Evolutionary conservation across 35 echinoderm and acorn worm genomes (phyloP).

Genomic region (Heliocidaris erythrogramma): DNA sequence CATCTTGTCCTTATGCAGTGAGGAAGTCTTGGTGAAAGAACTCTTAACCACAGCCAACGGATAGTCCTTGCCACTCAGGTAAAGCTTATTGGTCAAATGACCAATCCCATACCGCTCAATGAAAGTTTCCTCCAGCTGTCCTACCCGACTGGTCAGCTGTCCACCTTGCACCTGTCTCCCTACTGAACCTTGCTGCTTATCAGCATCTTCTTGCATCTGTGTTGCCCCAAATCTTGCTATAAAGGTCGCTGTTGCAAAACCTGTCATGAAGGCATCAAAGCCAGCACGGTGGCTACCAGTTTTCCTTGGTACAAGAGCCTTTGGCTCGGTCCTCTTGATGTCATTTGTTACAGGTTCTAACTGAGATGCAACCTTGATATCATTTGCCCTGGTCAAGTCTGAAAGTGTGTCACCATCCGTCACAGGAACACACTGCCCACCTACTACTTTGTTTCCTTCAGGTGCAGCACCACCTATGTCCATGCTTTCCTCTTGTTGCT

Average conservation of each 20-base stretch:
- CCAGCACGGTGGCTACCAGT: constrained; percentile 84
- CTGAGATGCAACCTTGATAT: neutral
- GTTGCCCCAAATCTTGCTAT: constrained; percentile 29
- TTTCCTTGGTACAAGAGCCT: constrained; percentile 32
- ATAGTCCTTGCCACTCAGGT: constrained; percentile 78
- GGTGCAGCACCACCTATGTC: constrained; percentile 7
- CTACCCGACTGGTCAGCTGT: neutral
- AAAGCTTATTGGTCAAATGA: constrained; percentile 71
- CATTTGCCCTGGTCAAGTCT: neutral
- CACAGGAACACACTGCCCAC: neutral
- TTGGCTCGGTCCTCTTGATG: neutral
- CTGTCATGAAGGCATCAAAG: constrained; percentile 99
- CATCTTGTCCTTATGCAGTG: constrained; percentile 84
- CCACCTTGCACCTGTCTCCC: neutral
- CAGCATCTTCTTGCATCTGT: neutral
- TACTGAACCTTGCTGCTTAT: neutral
- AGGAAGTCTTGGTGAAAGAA: constrained; percentile 79
- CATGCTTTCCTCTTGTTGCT: neutral
- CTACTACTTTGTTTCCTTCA: neutral
- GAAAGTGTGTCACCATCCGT: neutral
- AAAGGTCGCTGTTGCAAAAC: constrained; percentile 78
- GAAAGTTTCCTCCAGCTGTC: neutral
- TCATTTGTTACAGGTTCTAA: neutral
- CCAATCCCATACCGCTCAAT: constrained; percentile 52
- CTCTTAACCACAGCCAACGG: constrained; percentile 81